A percentile compares a stretch with the other conserved stretches of the same genome.
Conservation (phyloP, 2,888 invertebrate genomes). For the Griposia aprilina region DNA sequence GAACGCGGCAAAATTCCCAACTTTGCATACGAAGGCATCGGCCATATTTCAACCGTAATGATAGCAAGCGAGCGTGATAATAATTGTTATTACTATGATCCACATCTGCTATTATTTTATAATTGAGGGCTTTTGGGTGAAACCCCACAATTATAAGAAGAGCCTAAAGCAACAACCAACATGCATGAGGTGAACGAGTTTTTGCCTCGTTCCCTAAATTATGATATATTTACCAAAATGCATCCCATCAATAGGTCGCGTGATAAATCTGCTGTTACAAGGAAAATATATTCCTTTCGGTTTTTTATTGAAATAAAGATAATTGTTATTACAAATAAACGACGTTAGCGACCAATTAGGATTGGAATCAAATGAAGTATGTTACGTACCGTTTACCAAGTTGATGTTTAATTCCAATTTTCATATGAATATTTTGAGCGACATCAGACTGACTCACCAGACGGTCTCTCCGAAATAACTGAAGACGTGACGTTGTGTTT, state of each 20-base stretch:
- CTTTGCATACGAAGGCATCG: slow-evolving; percentile 86
- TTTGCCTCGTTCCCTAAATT: slow-evolving; percentile 86
- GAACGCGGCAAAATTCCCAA: slow-evolving; percentile 77
- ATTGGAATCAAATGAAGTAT: not conserved
- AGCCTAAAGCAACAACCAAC: slow-evolving; percentile 87
- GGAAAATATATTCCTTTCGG: slow-evolving; percentile 59
- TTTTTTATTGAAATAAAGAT: slow-evolving; percentile 53
- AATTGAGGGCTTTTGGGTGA: slow-evolving; percentile 90
- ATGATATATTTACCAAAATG: slow-evolving; percentile 84
- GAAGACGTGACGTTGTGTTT: slow-evolving; percentile 22
- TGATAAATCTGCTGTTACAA: slow-evolving; percentile 70
- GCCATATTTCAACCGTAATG: slow-evolving; percentile 89
- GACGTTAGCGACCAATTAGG: slow-evolving; percentile 26
- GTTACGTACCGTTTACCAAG: slow-evolving; percentile 1
- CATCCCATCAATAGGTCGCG: slow-evolving; percentile 72
- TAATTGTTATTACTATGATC: slow-evolving; percentile 91
- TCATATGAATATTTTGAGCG: slow-evolving; percentile 4
- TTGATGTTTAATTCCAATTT: not conserved
- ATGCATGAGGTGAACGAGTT: slow-evolving; percentile 86
- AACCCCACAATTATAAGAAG: slow-evolving; percentile 90
- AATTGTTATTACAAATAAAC: slow-evolving; percentile 49
- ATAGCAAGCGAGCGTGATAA: slow-evolving; percentile 89
- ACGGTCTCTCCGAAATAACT: slow-evolving; percentile 8
- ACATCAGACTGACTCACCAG: slow-evolving; percentile 26
- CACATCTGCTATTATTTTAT: slow-evolving; percentile 91